These are phyloP conservation scores for Nothoprocta pentlandii DNA, from an alignment of 2,113 vertebrate genomes.

Conservation along the genomic window DNA sequence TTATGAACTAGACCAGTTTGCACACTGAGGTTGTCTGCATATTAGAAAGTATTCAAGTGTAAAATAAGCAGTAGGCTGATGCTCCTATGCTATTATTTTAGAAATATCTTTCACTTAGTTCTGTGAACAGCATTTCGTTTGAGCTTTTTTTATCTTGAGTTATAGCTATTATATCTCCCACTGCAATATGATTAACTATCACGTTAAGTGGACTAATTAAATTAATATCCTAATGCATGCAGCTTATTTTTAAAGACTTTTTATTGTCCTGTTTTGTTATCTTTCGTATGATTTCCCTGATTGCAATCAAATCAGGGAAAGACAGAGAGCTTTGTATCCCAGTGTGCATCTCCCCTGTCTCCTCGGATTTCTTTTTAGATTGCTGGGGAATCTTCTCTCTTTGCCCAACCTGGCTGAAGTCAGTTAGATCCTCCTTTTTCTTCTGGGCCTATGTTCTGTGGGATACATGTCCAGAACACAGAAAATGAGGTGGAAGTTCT, in stretches of 20 bases:
- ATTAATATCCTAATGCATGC: background rate
- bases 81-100: conserved; percentile 34
- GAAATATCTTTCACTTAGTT: conserved; percentile 23
- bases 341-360: background rate
- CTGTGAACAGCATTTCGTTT: background rate
- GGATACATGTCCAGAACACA: background rate
- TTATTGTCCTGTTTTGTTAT: background rate
- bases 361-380: background rate
- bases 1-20: background rate
- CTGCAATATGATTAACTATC: background rate
- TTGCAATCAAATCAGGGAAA: background rate
- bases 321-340: background rate
- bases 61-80: conserved; percentile 53
- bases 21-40: conserved; percentile 30
- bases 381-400: background rate
- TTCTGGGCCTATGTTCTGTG: background rate
- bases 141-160: background rate
- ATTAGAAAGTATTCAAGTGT: conserved; percentile 59
- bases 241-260: background rate
- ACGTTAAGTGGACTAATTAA: background rate
- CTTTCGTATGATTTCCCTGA: background rate
- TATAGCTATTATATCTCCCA: background rate
- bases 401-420: background rate
- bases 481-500: background rate
- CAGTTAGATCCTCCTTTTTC: background rate